Evolutionary conservation across 35 echinoderm and acorn worm species (phyloP).

Genomic region (Stichopus chloronotus): DNA sequence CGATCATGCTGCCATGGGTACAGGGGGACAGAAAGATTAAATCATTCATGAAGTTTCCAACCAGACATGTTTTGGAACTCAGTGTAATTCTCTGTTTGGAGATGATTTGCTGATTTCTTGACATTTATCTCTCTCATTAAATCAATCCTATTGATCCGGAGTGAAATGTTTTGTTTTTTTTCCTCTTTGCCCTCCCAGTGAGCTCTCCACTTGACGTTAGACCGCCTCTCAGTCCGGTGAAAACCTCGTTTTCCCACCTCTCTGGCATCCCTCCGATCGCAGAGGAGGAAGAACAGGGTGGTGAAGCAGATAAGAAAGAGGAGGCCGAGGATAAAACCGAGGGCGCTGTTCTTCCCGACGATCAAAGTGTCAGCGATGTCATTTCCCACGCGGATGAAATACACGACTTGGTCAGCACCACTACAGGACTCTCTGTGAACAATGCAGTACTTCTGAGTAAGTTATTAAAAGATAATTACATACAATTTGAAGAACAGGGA

Average conservation of each 20-base stretch:
- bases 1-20: too few relatives aligned
- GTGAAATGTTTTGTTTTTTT: too few relatives aligned
- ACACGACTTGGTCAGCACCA: constrained; percentile 67
- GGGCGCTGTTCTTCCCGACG: constrained; percentile 42
- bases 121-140: too few relatives aligned
- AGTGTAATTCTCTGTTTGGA: too few relatives aligned
- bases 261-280: constrained; percentile 76
- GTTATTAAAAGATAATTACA: constrained; percentile 2
- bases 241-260: constrained; percentile 69
- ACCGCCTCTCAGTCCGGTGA: constrained; percentile 73
- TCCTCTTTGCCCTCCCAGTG: background rate
- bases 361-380: constrained; percentile 66
- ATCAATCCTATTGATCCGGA: too few relatives aligned
- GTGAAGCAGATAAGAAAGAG: background rate
- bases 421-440: constrained; percentile 67
- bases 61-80: too few relatives aligned
- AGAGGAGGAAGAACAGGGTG: constrained; percentile 78
- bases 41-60: too few relatives aligned
- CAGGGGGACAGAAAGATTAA: too few relatives aligned
- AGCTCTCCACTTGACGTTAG: constrained; percentile 19
- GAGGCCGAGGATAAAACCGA: constrained; percentile 28
- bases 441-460: constrained; percentile 88
- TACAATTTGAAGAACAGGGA: background rate
- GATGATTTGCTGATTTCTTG: too few relatives aligned
- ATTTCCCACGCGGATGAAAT: constrained; percentile 89